Conservation (phyloP, 2,797 vertebrate genomes). For the Vespertilio murinus region DNA sequence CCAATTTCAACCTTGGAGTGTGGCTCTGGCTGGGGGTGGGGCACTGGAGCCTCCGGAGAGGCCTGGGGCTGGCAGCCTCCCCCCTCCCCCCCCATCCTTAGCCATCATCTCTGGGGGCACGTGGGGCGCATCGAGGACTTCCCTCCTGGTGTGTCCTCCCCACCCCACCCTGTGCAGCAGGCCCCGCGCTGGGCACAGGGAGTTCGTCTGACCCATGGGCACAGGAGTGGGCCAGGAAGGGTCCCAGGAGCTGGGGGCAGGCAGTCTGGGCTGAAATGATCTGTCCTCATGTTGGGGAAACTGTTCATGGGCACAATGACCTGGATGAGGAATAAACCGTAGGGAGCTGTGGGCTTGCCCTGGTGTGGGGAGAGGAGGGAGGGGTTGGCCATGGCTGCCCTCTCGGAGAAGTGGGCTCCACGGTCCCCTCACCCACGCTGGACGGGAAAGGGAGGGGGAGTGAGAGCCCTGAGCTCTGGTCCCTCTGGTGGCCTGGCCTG, state of each 20-base stretch:
- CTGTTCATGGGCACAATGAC: no score
- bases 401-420: background rate
- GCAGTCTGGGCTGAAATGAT: background rate
- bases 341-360: no score
- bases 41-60: background rate
- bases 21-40: rapidly evolving
- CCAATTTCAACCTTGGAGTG: background rate
- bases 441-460: rapidly evolving
- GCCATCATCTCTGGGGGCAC: background rate
- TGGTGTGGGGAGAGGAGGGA: background rate
- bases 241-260: background rate
- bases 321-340: no score
- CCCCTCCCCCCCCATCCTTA: rapidly evolving
- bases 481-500: background rate
- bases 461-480: no score
- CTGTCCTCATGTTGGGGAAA: background rate
- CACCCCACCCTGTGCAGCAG: background rate
- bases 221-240: background rate
- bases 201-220: background rate
- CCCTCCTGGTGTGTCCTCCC: background rate
- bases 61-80: background rate
- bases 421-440: no score
- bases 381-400: background rate
- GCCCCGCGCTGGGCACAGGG: background rate
- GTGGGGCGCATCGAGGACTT: background rate